Base-by-base conservation (phyloP, 2,113 vertebrate genomes). In the Atractosteus spatula region DNA sequence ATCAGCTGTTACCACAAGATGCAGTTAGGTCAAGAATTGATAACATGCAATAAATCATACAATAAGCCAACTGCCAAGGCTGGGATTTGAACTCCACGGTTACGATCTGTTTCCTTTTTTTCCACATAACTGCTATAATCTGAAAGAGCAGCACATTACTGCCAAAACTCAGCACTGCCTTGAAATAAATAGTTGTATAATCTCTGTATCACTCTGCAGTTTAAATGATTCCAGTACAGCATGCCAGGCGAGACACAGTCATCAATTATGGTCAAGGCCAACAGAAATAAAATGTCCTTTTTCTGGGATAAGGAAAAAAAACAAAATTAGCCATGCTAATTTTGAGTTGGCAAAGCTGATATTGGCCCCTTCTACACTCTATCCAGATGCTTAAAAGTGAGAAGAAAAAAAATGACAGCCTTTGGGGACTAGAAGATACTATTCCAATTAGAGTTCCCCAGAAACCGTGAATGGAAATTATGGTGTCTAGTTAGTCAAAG, bases 21-120 rank as follows among this genome's bases (percentile, higher is more conserved):
- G 68, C 70, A 71, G 68, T 78, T 44, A 75, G 76, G 74, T 66
- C 55, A 45, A n/a, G 56, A 66, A 42, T 54, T 17, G 13, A 59
- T 67, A 51, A 68, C 47, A 5, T 51, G 5, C 47, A 68, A 62
- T 70, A 73, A 76, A 72, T 61, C 54, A 57, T 73, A 59, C 5
- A 5, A 41, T 65, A 44, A 59, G 67, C 63, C 55, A 41, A 7
- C 61, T 63, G 67, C 71, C 66, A 62, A 66, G 57, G 56, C 56
- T 56, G 62, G 66, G 62, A 62, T 29, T 63, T 65, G 62, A 42
- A 42, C 66, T 42, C 14, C 12, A 29, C 59, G 17, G 62, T 54
- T 66, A 42, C 54, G 42, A 10, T 55, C 70, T 62, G 17, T 5
- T 65, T 29, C 11, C 11, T 70, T 11, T 47, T 59, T 70, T 56